A percentile compares a stretch with the other conserved stretches of the same genome.
These are phyloP conservation scores for Phorcus lineatus DNA, from an alignment of 2,888 invertebrate genomes.

Conservation along the genomic window DNA sequence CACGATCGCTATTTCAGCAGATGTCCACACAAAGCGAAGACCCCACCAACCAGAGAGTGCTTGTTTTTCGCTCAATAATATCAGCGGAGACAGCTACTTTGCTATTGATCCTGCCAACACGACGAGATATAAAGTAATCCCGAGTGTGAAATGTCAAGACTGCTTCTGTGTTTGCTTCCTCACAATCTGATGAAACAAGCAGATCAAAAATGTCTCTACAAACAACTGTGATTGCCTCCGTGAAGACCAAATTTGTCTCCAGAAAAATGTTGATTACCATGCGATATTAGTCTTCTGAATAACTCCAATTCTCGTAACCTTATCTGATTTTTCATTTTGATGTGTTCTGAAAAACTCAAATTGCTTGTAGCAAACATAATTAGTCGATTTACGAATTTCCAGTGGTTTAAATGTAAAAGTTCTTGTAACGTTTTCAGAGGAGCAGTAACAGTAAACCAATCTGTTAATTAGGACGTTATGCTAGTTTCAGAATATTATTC, in stretches of 20 bases:
- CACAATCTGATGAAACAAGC: not conserved
- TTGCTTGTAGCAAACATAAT: no score
- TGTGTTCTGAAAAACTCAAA: no score
- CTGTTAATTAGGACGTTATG: no score
- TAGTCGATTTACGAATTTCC: no score
- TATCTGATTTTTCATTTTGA: not conserved
- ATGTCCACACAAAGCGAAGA: not conserved
- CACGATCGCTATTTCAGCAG: not conserved
- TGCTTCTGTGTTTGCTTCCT: not conserved
- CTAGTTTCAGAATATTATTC: no score
- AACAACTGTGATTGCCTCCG: not conserved
- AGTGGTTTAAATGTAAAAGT: no score
- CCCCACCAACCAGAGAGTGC: not conserved
- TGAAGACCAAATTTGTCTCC: not conserved
- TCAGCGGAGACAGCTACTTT: not conserved
- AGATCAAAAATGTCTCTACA: not conserved
- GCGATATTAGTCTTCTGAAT: not conserved
- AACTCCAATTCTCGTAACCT: not conserved
- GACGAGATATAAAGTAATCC: not conserved
- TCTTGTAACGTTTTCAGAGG: no score
- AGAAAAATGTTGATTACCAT: not conserved
- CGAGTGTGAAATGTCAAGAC: not conserved
- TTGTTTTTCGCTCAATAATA: slow-evolving; percentile 10
- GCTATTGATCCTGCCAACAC: not conserved
- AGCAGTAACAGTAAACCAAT: no score